Evolutionary conservation across 2,113 vertebrate species (phyloP).

Genomic region (Callionymus lyra): DNA sequence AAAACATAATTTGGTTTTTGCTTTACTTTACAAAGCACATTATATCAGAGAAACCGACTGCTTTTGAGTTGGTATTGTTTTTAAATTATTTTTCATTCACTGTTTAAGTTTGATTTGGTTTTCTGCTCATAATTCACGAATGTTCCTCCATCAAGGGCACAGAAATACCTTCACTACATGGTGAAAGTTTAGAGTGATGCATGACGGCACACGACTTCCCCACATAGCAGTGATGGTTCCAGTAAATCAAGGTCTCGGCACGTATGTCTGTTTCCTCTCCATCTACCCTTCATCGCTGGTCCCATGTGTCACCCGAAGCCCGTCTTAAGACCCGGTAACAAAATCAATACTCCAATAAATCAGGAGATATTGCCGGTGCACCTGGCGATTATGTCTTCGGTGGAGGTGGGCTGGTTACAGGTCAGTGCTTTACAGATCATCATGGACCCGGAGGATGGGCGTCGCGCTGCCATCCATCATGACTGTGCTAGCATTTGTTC

Average conservation of each 20-base stretch:
- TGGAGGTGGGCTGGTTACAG: conserved; percentile 11
- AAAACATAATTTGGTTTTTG: neutral
- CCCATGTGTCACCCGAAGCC: conserved; percentile 19
- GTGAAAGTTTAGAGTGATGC: no score
- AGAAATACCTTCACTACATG: no score
- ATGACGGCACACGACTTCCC: no score
- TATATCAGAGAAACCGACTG: no score
- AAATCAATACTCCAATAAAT: conserved; percentile 54
- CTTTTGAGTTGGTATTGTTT: no score
- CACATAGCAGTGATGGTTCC: neutral
- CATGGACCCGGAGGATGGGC: conserved; percentile 5
- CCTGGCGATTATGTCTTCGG: conserved; percentile 35
- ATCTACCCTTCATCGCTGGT: conserved; percentile 33
- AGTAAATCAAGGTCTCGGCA: conserved; percentile 16
- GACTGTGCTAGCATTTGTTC: conserved; percentile 8
- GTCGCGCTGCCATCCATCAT: conserved; percentile 21
- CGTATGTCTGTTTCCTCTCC: conserved; percentile 25
- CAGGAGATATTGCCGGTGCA: conserved; percentile 39
- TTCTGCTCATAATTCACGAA: no score
- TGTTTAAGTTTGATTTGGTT: no score
- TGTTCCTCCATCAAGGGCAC: no score
- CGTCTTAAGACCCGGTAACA: conserved; percentile 38
- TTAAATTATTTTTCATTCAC: no score
- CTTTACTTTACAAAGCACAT: no score
- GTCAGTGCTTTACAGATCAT: conserved; percentile 23